phyloP scores from a whole-genome alignment of 2,888 invertebrate species.

The Brachycybe producta region DNA sequence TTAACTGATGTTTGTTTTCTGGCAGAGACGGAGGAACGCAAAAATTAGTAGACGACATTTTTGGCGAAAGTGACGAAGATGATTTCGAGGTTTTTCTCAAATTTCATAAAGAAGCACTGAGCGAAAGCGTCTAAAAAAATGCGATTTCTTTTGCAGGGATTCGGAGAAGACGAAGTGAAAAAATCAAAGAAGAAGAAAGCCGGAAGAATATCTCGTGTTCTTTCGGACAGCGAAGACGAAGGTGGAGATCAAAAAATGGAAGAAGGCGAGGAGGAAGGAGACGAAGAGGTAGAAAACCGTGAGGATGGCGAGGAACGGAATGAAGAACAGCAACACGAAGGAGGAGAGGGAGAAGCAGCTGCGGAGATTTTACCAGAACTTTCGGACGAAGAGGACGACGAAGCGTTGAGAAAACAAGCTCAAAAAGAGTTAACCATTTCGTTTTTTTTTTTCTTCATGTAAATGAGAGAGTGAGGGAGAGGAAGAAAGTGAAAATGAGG shows the following conservation, averaged over 20 bases:
- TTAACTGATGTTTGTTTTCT: slow-evolving; percentile 2
- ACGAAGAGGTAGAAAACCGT: slow-evolving; percentile 12
- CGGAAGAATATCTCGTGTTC: slow-evolving; percentile 13
- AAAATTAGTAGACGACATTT: slow-evolving; percentile 36
- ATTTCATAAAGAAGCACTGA: slow-evolving; percentile 9
- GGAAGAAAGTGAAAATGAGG: slow-evolving; percentile 18
- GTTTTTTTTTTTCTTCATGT: too few species aligned
- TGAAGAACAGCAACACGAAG: slow-evolving; percentile 19
- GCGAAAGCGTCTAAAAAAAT: background rate
- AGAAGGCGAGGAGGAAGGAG: slow-evolving; percentile 18
- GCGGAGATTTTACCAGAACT: slow-evolving; percentile 25
- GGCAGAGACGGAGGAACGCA: slow-evolving; percentile 17
- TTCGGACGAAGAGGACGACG: slow-evolving; percentile 27
- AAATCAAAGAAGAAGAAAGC: background rate
- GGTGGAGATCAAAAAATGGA: slow-evolving; percentile 23
- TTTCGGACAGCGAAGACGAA: slow-evolving; percentile 28
- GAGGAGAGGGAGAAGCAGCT: slow-evolving; percentile 17
- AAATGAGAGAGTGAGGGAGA: too few species aligned
- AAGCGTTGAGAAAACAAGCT: slow-evolving; percentile 17
- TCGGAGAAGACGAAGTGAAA: slow-evolving; percentile 19
- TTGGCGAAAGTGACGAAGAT: slow-evolving; percentile 38
- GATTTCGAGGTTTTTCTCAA: slow-evolving; percentile 12
- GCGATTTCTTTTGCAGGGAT: slow-evolving; percentile 14
- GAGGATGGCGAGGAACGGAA: slow-evolving; percentile 18
- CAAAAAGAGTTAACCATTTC: too few species aligned